These are phyloP conservation scores for Philopedon plagiatum DNA, from an alignment of 2,888 invertebrate species.

Conservation along the genomic window DNA sequence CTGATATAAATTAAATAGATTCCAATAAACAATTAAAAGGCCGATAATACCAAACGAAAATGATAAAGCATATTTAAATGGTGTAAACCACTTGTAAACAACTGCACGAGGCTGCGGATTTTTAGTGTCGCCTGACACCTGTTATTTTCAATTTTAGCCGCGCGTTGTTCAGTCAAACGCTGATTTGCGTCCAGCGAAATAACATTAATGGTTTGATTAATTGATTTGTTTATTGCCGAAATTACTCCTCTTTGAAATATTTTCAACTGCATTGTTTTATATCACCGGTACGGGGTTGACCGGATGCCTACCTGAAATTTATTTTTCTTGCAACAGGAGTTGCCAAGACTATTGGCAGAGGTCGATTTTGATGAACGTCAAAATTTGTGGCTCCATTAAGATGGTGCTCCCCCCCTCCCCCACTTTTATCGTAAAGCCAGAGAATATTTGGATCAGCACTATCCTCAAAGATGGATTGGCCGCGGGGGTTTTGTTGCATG, in stretches of 20 bases:
- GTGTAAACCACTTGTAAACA: constrained; percentile 47
- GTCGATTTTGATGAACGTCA: too few species aligned
- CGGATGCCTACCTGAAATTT: too few species aligned
- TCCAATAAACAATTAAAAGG: constrained; percentile 19
- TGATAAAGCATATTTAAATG: constrained; percentile 36
- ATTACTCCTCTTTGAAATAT: constrained; percentile 43
- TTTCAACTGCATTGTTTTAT: constrained; percentile 23
- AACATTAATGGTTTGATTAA: constrained; percentile 68
- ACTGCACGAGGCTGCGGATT: constrained; percentile 29
- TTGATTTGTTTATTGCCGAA: constrained; percentile 66
- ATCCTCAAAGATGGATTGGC: too few species aligned
- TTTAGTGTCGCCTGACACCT: constrained; percentile 62
- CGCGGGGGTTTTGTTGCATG: too few species aligned
- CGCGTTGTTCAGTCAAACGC: constrained; percentile 61
- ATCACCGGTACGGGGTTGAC: too few species aligned
- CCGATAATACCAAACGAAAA: constrained; percentile 16
- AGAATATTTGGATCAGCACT: too few species aligned
- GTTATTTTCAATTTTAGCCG: constrained; percentile 68
- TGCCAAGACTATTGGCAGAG: too few species aligned
- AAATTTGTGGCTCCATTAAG: too few species aligned
- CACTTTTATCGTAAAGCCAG: too few species aligned
- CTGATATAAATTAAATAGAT: too few species aligned
- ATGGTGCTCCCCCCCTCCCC: too few species aligned
- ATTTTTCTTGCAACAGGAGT: too few species aligned
- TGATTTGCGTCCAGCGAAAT: constrained; percentile 66